A percentile compares a stretch with the other conserved stretches of the same genome.
phyloP scores from a whole-genome alignment of 2,888 invertebrate genomes.

The Cerastis leucographa region DNA sequence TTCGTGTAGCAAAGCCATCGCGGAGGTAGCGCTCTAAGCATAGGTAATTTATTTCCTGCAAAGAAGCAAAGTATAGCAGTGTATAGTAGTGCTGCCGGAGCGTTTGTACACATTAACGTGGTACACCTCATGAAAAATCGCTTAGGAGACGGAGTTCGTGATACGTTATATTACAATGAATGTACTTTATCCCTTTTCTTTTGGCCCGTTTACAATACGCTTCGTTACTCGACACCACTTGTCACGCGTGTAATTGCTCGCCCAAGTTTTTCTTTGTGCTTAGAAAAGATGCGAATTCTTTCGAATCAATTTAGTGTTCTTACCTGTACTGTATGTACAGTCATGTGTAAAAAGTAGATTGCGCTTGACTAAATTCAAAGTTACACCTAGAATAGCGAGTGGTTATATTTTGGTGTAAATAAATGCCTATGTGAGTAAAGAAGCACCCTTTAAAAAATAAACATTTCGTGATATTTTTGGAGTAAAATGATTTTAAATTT shows the following conservation, averaged over 20 bases:
- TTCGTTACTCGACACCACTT: conserved; percentile 43
- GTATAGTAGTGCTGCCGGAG: conserved; percentile 86
- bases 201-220: conserved; percentile 65
- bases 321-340: not conserved
- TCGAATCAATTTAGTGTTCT: not conserved
- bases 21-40: conserved; percentile 79
- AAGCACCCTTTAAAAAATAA: too few relatives aligned
- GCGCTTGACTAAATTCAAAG: conserved; percentile 17
- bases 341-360: conserved; percentile 12
- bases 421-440: not conserved
- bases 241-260: conserved; percentile 18
- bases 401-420: not conserved
- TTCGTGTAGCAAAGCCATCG: conserved; percentile 76
- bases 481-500: not conserved
- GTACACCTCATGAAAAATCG: conserved; percentile 89
- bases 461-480: not conserved
- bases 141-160: conserved; percentile 84
- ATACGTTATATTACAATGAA: conserved; percentile 72
- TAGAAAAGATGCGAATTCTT: not conserved
- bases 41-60: conserved; percentile 87
- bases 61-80: conserved; percentile 88
- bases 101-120: conserved; percentile 89
- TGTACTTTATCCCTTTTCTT: conserved; percentile 61
- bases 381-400: not conserved
- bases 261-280: not conserved